Conservation (phyloP, 2,888 invertebrate genomes). For the Zhengitettix transpicula region DNA sequence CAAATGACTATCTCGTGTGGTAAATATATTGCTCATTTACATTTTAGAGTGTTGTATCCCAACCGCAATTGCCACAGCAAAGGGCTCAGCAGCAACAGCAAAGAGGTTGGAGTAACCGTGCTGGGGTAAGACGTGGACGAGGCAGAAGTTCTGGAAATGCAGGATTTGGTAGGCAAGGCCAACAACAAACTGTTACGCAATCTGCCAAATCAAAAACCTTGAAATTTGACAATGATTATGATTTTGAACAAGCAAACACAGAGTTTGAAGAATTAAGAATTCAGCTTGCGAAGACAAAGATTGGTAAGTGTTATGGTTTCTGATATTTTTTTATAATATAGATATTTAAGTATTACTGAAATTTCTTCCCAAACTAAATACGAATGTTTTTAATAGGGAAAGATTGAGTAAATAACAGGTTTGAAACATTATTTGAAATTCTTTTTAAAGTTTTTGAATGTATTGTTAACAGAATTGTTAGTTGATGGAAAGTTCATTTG, state of each 20-base stretch:
- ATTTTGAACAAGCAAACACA: conserved; percentile 96
- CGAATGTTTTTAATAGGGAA: no score
- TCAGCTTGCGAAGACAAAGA: conserved; percentile 71
- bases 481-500: no score
- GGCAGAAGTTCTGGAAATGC: conserved; percentile 23
- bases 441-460: no score
- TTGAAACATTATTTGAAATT: no score
- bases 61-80: conserved; percentile 20
- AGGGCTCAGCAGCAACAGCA: conserved; percentile 20
- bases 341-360: no score
- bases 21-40: no score
- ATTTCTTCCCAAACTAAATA: no score
- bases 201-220: conserved; percentile 43
- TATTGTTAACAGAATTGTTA: no score
- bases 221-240: conserved; percentile 93
- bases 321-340: no score
- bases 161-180: conserved; percentile 24
- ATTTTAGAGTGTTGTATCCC: conserved; percentile 12
- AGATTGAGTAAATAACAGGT: no score
- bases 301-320: conserved; percentile 24
- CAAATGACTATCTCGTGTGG: no score
- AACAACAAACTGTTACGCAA: conserved; percentile 20
- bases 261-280: conserved; percentile 81
- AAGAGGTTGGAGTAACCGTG: conserved; percentile 24
- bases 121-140: conserved; percentile 22